Conservation (phyloP, 2,888 invertebrate genomes). For the Luperina nickerlii region DNA sequence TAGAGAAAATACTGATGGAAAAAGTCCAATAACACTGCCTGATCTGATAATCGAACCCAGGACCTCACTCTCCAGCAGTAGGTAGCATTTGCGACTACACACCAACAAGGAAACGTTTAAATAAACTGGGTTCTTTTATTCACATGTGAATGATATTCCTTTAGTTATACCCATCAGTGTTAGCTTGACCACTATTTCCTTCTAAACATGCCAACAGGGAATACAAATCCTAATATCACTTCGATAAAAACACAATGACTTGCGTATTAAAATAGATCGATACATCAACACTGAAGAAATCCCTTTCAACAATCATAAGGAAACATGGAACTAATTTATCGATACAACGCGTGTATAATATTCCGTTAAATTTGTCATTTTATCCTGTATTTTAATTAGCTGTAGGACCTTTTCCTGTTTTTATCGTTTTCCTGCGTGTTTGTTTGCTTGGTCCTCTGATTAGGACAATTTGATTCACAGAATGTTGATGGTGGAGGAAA, state of each 20-base stretch:
- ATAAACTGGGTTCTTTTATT: neutral
- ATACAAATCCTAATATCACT: neutral
- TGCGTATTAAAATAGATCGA: conserved; percentile 20
- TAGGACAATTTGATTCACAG: conserved; percentile 66
- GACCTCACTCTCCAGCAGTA: no score
- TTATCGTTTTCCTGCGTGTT: conserved; percentile 62
- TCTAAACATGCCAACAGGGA: neutral
- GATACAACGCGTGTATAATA: conserved; percentile 69
- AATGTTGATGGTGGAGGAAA: conserved; percentile 55
- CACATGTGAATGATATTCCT: neutral
- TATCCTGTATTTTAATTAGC: conserved; percentile 72
- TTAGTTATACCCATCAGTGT: neutral
- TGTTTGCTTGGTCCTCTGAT: conserved; percentile 63
- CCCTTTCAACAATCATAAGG: conserved; percentile 62
- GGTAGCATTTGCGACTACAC: neutral
- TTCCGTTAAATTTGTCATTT: conserved; percentile 74
- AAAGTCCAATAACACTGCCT: neutral
- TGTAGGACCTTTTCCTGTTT: conserved; percentile 70
- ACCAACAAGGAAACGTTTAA: neutral
- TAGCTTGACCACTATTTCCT: conserved; percentile 13
- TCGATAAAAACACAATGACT: conserved; percentile 21
- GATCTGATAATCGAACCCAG: no score
- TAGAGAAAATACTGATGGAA: neutral
- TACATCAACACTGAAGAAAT: conserved; percentile 40
- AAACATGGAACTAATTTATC: conserved; percentile 67